Conservation (phyloP, 1,140 invertebrate species). For the silkworm (Bombyx mori) region ASM3026992v2 NC_085117.1:6384001-6384500, state of each 20-base stretch:
- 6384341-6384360: slow-evolving; percentile 13
- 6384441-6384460: too few species aligned
- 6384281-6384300: slow-evolving; percentile 13
- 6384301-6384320: slow-evolving; percentile 19
- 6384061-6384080: too few species aligned
- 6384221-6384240: slow-evolving; percentile 37
- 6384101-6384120: too few species aligned
- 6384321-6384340: slow-evolving; percentile 4
- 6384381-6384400: not conserved
- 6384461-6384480: too few species aligned
- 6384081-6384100: too few species aligned
- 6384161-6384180: slow-evolving; percentile 27
- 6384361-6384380: slow-evolving; percentile 15
- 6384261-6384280: slow-evolving; percentile 5
- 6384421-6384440: too few species aligned
- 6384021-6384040: too few species aligned
- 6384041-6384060: too few species aligned
- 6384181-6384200: slow-evolving; percentile 22
- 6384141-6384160: slow-evolving; percentile 6
- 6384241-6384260: slow-evolving; percentile 29
- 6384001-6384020: too few species aligned
- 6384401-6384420: too few species aligned
- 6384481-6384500: too few species aligned
- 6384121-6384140: too few species aligned
- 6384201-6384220: slow-evolving; percentile 33